phyloP scores from a whole-genome alignment of 1,140 invertebrate species.

The Neodiprion pinetum region DNA sequence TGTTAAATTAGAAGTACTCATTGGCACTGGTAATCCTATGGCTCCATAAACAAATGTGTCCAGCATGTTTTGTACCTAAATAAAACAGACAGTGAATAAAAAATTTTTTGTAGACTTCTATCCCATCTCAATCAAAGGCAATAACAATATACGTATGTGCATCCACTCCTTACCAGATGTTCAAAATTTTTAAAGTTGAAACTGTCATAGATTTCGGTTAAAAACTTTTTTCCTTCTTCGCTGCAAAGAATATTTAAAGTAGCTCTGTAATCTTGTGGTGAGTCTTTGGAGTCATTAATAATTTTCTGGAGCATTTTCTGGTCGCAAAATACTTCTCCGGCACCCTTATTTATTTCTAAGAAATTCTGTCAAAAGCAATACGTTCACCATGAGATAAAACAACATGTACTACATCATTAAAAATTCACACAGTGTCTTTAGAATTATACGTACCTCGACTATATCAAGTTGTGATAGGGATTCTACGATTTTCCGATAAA shows the following conservation, averaged over 20 bases:
- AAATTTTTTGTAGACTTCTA: slow-evolving; percentile 13
- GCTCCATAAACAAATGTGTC: slow-evolving; percentile 43
- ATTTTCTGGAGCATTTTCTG: slow-evolving; percentile 55
- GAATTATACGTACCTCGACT: slow-evolving; percentile 34
- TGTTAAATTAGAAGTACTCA: slow-evolving; percentile 47
- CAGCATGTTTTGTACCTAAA: slow-evolving; percentile 43
- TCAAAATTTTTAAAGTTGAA: slow-evolving; percentile 63
- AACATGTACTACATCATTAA: neutral
- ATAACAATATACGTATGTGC: slow-evolving; percentile 10
- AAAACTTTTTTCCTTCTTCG: slow-evolving; percentile 59
- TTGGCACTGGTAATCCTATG: slow-evolving; percentile 32
- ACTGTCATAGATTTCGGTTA: slow-evolving; percentile 59
- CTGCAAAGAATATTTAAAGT: slow-evolving; percentile 57
- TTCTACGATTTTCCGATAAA: slow-evolving; percentile 40
- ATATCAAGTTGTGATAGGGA: slow-evolving; percentile 44
- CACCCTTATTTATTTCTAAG: slow-evolving; percentile 49
- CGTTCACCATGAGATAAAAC: neutral
- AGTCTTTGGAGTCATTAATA: slow-evolving; percentile 53
- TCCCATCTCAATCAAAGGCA: slow-evolving; percentile 16
- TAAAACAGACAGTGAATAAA: slow-evolving; percentile 17
- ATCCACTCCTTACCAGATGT: slow-evolving; percentile 55
- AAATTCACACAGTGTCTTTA: neutral
- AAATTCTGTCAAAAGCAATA: slow-evolving; percentile 47
- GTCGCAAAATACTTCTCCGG: slow-evolving; percentile 61
- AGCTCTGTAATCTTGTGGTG: slow-evolving; percentile 23